These are phyloP conservation scores for Onychostoma macrolepis DNA, from an alignment of 2,113 vertebrate genomes.

Conservation along the genomic window DNA sequence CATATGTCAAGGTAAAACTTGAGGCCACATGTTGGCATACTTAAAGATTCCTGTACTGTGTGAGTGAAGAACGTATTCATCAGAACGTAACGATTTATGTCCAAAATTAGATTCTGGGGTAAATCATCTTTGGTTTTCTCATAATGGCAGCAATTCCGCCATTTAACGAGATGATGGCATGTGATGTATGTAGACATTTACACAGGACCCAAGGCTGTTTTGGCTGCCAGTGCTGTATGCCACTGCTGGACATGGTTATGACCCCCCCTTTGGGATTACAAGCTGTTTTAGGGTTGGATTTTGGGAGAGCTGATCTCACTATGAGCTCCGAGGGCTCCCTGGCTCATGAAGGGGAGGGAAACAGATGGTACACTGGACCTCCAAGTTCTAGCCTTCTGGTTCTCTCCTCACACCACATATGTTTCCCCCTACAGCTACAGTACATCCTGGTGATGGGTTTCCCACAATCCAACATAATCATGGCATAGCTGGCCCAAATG, in stretches of 20 bases:
- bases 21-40: background rate
- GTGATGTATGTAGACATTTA: constrained; percentile 30
- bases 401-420: constrained; percentile 75
- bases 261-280: constrained; percentile 49
- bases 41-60: constrained; percentile 11
- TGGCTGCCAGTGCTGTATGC: constrained; percentile 25
- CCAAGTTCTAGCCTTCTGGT: constrained; percentile 72
- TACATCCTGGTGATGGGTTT: constrained; percentile 73
- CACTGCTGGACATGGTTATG: constrained; percentile 42
- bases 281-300: constrained; percentile 54
- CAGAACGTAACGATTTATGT: background rate
- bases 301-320: constrained; percentile 56
- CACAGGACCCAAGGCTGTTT: constrained; percentile 16
- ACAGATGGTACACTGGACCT: constrained; percentile 79
- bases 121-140: background rate
- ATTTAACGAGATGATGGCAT: constrained; percentile 30
- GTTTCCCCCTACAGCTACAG: constrained; percentile 71
- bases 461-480: constrained; percentile 66
- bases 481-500: constrained; percentile 61
- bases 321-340: constrained; percentile 58
- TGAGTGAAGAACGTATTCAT: background rate
- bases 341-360: constrained; percentile 61
- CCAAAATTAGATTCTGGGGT: constrained; percentile 8
- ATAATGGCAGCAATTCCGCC: constrained; percentile 39
- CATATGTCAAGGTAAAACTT: constrained; percentile 16